Base-by-base conservation (phyloP, 2,113 vertebrate species). In the Prionailurus viverrinus region DNA sequence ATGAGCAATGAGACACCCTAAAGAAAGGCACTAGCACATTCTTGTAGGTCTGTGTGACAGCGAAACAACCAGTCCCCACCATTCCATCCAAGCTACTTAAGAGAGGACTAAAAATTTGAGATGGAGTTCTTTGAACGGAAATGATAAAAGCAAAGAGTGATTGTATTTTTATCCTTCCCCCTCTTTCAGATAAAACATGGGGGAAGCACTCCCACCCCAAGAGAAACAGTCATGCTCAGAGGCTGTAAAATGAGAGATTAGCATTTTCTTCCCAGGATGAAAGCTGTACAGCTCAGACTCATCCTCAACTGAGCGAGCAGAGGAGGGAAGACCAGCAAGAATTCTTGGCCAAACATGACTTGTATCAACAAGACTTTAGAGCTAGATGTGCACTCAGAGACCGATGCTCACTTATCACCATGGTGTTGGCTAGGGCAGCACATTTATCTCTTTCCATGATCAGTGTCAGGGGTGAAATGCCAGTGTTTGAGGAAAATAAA, bases 131-230 rank as follows among this genome's bases (percentile, higher is more conserved):
- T 69, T 25, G 31, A 76, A 80, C 1, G 2, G 11, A 68, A 66
- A 82, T 58, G 5, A 71, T 16, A 39, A 80, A 33, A 7, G 29
- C 4, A 91, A 27, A 65, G 36, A 14, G 5, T 25, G 23, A 16
- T 23, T 66, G 7, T 36, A 12, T 61, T 51, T 88, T 58, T 61
- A 61, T 92, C 7, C 8, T 55, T 25, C 21, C 1, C 7, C 68
- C 4, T 12, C 33, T 14, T 21, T 76, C n/a, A 87, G 6, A 63
- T n/a, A 74, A 73, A 66, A 74, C 41, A 36, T 2, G 48, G 33
- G 15, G 13, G 11, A 3, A 0, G 0, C 51, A 41, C n/a, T 55
- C 18, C 16, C 7, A 11, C 1, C 21, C 4, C 7, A 39, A 68
- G 79, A 78, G 68, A 53, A 63, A 29, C 0, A 48, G 25, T 79